phyloP scores from a whole-genome alignment of 2,888 invertebrate species.

The Agriotes lineatus region DNA sequence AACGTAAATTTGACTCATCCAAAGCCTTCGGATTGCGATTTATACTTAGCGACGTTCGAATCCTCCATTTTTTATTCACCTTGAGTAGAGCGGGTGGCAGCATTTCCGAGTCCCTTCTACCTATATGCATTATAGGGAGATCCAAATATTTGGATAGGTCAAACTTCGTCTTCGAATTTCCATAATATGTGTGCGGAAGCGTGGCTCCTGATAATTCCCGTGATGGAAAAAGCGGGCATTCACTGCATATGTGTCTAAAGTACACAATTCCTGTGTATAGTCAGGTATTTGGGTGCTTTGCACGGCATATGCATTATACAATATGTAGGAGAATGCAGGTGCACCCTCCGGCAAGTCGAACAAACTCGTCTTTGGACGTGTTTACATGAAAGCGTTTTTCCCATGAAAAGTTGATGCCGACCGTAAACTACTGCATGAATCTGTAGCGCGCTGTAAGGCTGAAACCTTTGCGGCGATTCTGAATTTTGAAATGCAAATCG shows the following conservation, averaged over 20 bases:
- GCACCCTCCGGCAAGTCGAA: slow-evolving; percentile 38
- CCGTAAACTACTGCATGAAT: slow-evolving; percentile 38
- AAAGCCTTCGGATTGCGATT: no score
- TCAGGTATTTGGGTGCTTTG: slow-evolving; percentile 33
- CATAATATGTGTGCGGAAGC: slow-evolving; percentile 25
- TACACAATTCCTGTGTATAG: slow-evolving; percentile 23
- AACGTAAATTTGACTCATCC: background rate
- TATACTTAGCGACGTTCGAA: background rate
- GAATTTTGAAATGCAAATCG: slow-evolving; percentile 22
- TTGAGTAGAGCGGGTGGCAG: background rate
- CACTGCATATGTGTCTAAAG: slow-evolving; percentile 28
- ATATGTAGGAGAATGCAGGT: slow-evolving; percentile 40
- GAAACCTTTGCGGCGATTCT: slow-evolving; percentile 24
- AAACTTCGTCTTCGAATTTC: slow-evolving; percentile 25
- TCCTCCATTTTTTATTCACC: background rate
- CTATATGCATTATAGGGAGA: slow-evolving; percentile 18
- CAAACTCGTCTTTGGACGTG: slow-evolving; percentile 42
- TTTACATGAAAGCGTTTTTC: slow-evolving; percentile 41
- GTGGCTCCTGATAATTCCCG: slow-evolving; percentile 13
- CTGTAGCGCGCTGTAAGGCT: slow-evolving; percentile 6
- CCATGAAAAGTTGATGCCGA: slow-evolving; percentile 43
- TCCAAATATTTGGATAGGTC: slow-evolving; percentile 34
- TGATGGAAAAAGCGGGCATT: slow-evolving; percentile 31
- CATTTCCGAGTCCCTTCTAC: background rate
- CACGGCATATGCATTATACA: slow-evolving; percentile 39